A percentile compares a stretch with the other conserved stretches of the same genome.
phyloP scores from a whole-genome alignment of 2,113 vertebrate species.

The Equus przewalskii region DNA sequence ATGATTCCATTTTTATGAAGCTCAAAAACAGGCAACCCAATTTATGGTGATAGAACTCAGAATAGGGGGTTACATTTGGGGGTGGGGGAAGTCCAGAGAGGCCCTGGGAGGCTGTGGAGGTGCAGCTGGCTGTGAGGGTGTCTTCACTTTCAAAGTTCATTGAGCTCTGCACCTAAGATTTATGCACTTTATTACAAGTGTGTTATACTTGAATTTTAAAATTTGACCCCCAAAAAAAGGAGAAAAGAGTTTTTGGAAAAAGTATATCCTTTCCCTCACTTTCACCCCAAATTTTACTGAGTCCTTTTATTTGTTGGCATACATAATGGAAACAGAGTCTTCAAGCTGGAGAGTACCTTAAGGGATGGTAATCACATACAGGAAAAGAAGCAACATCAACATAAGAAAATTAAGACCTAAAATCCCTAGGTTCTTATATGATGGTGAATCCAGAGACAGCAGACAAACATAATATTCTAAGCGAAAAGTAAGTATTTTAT shows the following conservation, averaged over 20 bases:
- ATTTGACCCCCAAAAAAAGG: not conserved
- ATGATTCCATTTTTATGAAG: not conserved
- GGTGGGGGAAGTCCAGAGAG: not conserved
- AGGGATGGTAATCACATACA: not conserved
- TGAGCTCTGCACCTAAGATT: not conserved
- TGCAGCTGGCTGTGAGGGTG: not conserved
- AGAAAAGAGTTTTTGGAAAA: not conserved
- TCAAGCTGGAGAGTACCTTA: not conserved
- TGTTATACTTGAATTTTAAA: not conserved
- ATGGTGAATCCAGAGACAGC: not conserved
- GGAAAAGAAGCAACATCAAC: not conserved
- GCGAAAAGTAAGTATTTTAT: not conserved
- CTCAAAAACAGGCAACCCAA: not conserved
- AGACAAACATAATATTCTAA: not conserved
- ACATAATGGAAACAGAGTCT: not conserved
- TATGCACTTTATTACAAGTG: not conserved
- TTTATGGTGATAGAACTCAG: not conserved
- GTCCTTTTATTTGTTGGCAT: not conserved
- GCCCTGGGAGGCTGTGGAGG: not conserved
- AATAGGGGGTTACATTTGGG: not conserved
- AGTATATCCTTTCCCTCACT: not conserved
- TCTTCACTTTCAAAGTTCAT: not conserved
- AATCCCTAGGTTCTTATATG: not conserved
- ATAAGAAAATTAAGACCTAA: not conserved
- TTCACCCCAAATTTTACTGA: not conserved